Evolutionary conservation across 2,888 invertebrate species (phyloP).

Genomic region (Drosophila leonis): DNA sequence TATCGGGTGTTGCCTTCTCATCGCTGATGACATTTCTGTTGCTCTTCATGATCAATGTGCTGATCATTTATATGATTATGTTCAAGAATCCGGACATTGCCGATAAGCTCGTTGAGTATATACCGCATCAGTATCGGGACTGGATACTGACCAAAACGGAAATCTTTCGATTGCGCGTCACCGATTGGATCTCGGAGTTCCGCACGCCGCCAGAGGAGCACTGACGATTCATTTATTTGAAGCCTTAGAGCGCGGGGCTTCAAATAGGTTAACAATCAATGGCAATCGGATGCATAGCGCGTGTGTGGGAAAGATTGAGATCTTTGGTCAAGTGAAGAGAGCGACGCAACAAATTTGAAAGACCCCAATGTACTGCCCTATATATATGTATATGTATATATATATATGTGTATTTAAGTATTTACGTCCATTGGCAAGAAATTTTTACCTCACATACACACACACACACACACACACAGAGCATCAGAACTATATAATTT

Average conservation of each 20-base stretch:
- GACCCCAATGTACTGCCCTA: slow-evolving; percentile 56
- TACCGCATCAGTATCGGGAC: slow-evolving; percentile 84
- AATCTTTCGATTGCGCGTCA: slow-evolving; percentile 82
- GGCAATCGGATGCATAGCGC: slow-evolving; percentile 67
- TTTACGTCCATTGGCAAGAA: slow-evolving; percentile 63
- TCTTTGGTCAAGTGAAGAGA: slow-evolving; percentile 46
- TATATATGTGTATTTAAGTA: slow-evolving; percentile 46
- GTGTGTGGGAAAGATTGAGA: slow-evolving; percentile 41
- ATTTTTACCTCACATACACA: slow-evolving; percentile 47
- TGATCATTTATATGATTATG: slow-evolving; percentile 83
- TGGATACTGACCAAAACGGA: slow-evolving; percentile 84
- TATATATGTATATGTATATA: slow-evolving; percentile 32
- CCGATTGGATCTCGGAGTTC: slow-evolving; percentile 84
- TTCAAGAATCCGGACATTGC: slow-evolving; percentile 85
- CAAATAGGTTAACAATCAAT: slow-evolving; percentile 45
- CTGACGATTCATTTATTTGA: slow-evolving; percentile 84
- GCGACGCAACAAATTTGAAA: slow-evolving; percentile 42
- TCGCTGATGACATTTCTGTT: slow-evolving; percentile 82
- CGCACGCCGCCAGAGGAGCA: slow-evolving; percentile 83
- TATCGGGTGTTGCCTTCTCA: slow-evolving; percentile 74
- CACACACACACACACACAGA: slow-evolving; percentile 20
- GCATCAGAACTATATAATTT: slow-evolving; percentile 25
- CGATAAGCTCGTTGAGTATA: slow-evolving; percentile 82
- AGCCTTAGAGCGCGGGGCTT: slow-evolving; percentile 77
- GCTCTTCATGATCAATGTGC: slow-evolving; percentile 80